These are phyloP conservation scores for Cylloceria caligata DNA, from an alignment of 2,888 invertebrate species.

Conservation along the genomic window DNA sequence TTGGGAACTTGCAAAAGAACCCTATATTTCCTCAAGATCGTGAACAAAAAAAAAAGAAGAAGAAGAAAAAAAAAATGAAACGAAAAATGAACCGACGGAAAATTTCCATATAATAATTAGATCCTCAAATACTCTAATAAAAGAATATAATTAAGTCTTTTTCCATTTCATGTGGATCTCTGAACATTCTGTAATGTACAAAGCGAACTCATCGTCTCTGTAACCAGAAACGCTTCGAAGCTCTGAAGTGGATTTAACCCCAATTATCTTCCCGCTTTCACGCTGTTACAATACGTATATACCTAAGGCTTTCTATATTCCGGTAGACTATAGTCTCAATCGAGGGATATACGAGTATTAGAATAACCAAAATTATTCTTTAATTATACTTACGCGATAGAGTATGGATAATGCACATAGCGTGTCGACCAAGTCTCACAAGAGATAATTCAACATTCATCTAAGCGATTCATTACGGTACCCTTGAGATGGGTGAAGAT, in stretches of 20 bases:
- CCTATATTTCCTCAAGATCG: conserved; percentile 69
- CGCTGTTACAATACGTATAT: not conserved
- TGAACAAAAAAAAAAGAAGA: conserved; percentile 49
- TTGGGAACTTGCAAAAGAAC: conserved; percentile 77
- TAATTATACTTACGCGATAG: conserved; percentile 54
- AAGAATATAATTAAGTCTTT: conserved; percentile 78
- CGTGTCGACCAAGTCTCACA: conserved; percentile 10
- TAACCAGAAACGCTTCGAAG: conserved; percentile 45
- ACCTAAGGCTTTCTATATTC: not conserved
- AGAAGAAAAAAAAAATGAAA: conserved; percentile 69
- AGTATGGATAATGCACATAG: not conserved
- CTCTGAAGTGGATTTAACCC: conserved; percentile 64
- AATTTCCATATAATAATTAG: conserved; percentile 82
- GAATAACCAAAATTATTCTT: conserved; percentile 61
- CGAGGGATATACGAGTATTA: conserved; percentile 55
- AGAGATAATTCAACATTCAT: conserved; percentile 39
- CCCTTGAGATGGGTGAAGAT: conserved; percentile 48
- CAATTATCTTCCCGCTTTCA: conserved; percentile 57
- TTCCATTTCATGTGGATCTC: conserved; percentile 56
- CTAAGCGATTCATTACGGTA: conserved; percentile 15
- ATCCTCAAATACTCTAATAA: conserved; percentile 80
- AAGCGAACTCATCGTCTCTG: conserved; percentile 50
- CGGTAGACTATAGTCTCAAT: conserved; percentile 30
- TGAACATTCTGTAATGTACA: conserved; percentile 51
- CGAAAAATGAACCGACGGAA: conserved; percentile 64